Conservation (phyloP, 2,888 invertebrate species). For the Drosophila nr. fundita region DNA sequence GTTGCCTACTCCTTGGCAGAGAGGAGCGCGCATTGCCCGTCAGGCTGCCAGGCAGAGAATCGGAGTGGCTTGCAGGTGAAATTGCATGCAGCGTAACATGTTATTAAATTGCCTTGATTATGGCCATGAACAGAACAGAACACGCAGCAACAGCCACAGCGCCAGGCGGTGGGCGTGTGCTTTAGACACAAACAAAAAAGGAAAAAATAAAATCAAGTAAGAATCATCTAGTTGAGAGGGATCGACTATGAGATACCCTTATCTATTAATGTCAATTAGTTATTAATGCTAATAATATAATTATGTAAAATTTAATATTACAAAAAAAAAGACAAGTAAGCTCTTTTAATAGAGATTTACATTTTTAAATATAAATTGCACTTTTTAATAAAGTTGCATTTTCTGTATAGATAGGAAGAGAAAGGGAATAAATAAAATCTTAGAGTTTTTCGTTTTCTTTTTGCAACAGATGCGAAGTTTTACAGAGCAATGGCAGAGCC, state of each 20-base stretch:
- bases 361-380: neutral
- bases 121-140: constrained; percentile 58
- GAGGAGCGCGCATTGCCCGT: constrained; percentile 21
- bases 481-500: too few species aligned
- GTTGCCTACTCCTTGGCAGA: constrained; percentile 24
- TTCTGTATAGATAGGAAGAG: neutral
- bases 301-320: neutral
- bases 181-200: constrained; percentile 20
- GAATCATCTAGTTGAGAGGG: neutral
- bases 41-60: neutral
- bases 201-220: neutral
- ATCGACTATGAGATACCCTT: neutral
- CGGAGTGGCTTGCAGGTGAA: constrained; percentile 62
- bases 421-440: neutral
- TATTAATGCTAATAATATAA: neutral
- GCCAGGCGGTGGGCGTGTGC: constrained; percentile 54
- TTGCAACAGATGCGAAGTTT: too few species aligned
- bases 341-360: neutral
- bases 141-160: constrained; percentile 19
- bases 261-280: neutral
- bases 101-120: constrained; percentile 78
- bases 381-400: neutral
- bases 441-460: too few species aligned
- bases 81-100: constrained; percentile 78
- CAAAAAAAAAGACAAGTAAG: neutral